A percentile compares a stretch with the other conserved stretches of the same genome.
Conservation (phyloP, 2,797 vertebrate genomes). For the Spondyliosoma cantharus region DNA sequence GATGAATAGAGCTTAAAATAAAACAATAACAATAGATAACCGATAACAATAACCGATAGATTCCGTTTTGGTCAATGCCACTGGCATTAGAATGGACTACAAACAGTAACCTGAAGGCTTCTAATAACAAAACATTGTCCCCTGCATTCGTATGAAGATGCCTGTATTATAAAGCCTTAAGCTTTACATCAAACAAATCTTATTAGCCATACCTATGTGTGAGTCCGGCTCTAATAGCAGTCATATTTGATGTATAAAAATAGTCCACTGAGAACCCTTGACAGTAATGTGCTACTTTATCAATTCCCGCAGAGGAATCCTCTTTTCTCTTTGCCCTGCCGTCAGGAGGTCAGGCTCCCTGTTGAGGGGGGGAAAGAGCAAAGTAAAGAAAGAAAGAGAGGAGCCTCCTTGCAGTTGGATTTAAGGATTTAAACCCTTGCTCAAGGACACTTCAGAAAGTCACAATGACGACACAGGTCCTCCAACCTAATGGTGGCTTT, state of each 20-base stretch:
- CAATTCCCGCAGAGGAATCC: slow-evolving; percentile 42
- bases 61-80: too few relatives aligned
- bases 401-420: slow-evolving; percentile 7
- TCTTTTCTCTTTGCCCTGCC: slow-evolving; percentile 33
- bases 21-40: too few relatives aligned
- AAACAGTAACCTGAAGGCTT: too few relatives aligned
- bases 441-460: slow-evolving; percentile 42
- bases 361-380: background rate
- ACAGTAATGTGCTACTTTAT: slow-evolving; percentile 42
- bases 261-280: slow-evolving; percentile 18
- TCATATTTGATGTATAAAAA: slow-evolving; percentile 31
- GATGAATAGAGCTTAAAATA: too few relatives aligned
- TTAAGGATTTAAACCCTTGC: slow-evolving; percentile 18
- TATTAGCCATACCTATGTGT: background rate
- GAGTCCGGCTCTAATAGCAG: background rate
- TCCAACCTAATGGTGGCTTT: background rate
- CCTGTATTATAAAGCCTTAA: too few relatives aligned
- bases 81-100: too few relatives aligned
- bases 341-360: slow-evolving; percentile 26
- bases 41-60: too few relatives aligned
- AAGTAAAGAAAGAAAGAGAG: background rate
- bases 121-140: too few relatives aligned
- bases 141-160: too few relatives aligned
- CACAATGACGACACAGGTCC: background rate
- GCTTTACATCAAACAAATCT: too few relatives aligned